Conservation (phyloP, 2,113 vertebrate species). For the Turnix velox region DNA sequence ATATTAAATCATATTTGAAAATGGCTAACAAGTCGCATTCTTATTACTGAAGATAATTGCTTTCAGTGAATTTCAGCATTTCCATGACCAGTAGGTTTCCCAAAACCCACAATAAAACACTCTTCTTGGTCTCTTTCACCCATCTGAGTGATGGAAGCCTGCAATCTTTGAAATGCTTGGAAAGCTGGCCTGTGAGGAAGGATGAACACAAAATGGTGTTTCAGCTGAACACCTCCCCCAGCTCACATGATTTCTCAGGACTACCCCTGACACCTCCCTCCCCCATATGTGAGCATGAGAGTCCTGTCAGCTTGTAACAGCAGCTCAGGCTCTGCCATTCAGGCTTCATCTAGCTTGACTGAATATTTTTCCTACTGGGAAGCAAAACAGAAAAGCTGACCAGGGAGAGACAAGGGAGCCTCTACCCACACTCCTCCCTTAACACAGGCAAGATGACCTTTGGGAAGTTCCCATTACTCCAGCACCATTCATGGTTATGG, state of each 20-base stretch:
- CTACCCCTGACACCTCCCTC: background rate
- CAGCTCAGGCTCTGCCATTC: background rate
- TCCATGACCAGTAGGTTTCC: background rate
- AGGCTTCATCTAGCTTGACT: background rate
- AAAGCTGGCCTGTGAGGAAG: background rate
- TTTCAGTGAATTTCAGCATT: background rate
- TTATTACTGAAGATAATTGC: background rate
- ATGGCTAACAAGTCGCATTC: background rate
- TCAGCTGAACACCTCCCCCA: background rate
- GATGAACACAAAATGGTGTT: background rate
- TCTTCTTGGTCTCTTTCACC: background rate
- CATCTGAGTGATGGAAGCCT: background rate
- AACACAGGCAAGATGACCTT: background rate
- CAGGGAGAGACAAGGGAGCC: background rate
- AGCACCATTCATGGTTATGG: fast-evolving
- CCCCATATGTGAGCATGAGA: fast-evolving
- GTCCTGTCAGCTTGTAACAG: background rate
- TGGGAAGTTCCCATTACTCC: background rate
- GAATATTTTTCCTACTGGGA: background rate
- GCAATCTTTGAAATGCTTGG: background rate
- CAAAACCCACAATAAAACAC: background rate
- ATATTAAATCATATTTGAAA: background rate
- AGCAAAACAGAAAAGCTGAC: conserved; percentile 2
- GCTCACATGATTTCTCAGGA: background rate
- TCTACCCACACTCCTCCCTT: background rate